phyloP scores from a whole-genome alignment of 2,113 vertebrate genomes.

The Chlorodrepanis virens region DNA sequence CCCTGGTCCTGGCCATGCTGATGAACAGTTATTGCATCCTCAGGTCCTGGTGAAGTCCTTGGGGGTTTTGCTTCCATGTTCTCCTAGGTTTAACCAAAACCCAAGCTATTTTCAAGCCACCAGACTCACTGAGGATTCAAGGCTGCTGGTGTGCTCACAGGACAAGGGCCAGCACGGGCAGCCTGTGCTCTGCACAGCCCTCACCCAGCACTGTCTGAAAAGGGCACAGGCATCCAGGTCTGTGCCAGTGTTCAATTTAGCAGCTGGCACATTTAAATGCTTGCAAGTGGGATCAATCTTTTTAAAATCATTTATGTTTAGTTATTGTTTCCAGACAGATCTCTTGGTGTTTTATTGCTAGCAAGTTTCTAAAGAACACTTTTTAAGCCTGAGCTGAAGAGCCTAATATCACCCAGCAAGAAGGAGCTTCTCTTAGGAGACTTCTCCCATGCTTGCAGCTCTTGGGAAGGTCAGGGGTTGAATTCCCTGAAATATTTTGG shows the following conservation, averaged over 20 bases:
- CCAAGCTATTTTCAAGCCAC: not conserved
- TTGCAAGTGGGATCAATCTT: slow-evolving; percentile 13
- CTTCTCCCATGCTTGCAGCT: not conserved
- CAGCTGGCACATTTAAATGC: slow-evolving; percentile 15
- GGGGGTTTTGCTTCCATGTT: not conserved
- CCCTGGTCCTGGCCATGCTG: not conserved
- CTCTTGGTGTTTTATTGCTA: not conserved
- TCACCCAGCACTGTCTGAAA: not conserved
- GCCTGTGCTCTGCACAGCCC: not conserved
- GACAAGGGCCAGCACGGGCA: not conserved
- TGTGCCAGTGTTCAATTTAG: not conserved
- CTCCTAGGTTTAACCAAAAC: not conserved
- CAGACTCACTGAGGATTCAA: not conserved
- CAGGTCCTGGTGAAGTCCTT: accelerated
- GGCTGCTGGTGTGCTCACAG: not conserved
- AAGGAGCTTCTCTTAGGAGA: not conserved
- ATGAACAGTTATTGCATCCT: not conserved
- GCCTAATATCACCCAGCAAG: not conserved
- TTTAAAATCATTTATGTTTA: slow-evolving; percentile 23
- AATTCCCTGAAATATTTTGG: not conserved
- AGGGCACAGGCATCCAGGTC: not conserved
- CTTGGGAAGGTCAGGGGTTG: not conserved
- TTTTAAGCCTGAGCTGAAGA: not conserved
- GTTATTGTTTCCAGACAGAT: slow-evolving; percentile 6
- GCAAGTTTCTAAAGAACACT: not conserved